A percentile compares a stretch with the other conserved stretches of the same genome.
Conservation (phyloP, 30 jellyfish, hydroid and myxozoan species). For the Turritopsis dohrnii region DNA sequence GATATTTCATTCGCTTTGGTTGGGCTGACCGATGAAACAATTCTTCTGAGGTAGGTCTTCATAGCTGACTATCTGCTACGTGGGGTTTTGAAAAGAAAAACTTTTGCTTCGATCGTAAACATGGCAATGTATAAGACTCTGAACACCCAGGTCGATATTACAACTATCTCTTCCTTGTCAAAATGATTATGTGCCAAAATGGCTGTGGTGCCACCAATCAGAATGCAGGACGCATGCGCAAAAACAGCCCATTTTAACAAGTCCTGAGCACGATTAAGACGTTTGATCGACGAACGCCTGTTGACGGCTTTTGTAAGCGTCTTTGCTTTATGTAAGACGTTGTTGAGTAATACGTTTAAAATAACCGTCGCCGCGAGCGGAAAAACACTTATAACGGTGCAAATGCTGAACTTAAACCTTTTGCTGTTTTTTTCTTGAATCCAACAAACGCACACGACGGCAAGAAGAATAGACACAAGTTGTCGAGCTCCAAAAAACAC, state of each 20-base stretch:
- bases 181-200: not conserved
- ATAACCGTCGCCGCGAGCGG: conserved; percentile 1
- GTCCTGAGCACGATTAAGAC: not conserved
- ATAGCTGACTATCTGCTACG: too few relatives aligned
- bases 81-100: not conserved
- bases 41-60: too few relatives aligned
- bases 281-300: not conserved
- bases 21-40: too few relatives aligned
- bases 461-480: not conserved
- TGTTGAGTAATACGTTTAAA: not conserved
- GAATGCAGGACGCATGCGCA: not conserved
- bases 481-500: not conserved
- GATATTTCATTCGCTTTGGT: too few relatives aligned
- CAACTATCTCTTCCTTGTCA: not conserved
- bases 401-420: not conserved
- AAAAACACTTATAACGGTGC: not conserved
- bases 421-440: not conserved
- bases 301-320: not conserved
- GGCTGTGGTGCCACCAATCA: not conserved
- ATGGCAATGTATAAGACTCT: not conserved
- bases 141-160: conserved; percentile 14
- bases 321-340: not conserved
- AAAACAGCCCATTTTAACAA: not conserved
- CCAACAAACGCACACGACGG: not conserved
- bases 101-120: conserved; percentile 27